Evolutionary conservation across 30 jellyfish, hydroid and myxozoan genomes (phyloP).

Genomic region (Aurelia aurita): DNA sequence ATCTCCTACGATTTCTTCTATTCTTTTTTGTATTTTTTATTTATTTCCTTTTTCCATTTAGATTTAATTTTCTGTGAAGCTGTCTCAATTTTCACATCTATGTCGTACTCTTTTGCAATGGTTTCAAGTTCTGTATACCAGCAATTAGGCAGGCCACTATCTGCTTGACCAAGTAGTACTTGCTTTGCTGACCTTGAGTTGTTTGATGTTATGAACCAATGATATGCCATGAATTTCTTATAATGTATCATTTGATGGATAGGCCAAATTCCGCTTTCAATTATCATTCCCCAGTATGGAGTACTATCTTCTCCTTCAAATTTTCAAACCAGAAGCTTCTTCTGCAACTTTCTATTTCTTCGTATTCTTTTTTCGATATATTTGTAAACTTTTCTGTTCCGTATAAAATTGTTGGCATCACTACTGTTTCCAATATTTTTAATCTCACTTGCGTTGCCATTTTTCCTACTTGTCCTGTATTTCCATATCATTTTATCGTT

Average conservation of each 20-base stretch:
- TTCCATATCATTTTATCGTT: slow-evolving; percentile 31
- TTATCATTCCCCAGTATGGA: slow-evolving; percentile 21
- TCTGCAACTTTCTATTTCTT: background rate
- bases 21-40: background rate
- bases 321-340: background rate
- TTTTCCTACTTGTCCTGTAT: slow-evolving; percentile 20
- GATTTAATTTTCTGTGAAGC: background rate
- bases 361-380: background rate
- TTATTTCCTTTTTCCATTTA: background rate
- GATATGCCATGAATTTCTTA: slow-evolving; percentile 20
- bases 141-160: slow-evolving; percentile 11
- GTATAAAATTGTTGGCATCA: background rate
- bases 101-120: slow-evolving; percentile 1
- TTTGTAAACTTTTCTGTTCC: background rate
- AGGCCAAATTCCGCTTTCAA: slow-evolving; percentile 32
- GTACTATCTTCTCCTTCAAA: slow-evolving; percentile 9
- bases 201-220: background rate
- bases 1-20: background rate
- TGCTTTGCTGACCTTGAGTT: slow-evolving; percentile 12
- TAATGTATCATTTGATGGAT: slow-evolving; percentile 20
- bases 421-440: too few species aligned
- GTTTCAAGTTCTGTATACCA: slow-evolving; percentile 1
- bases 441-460: slow-evolving; percentile 5
- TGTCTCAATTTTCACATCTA: background rate
- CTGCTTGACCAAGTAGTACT: background rate